Conservation (phyloP, 2,797 vertebrate genomes). For the Tragopan temminckii region DNA sequence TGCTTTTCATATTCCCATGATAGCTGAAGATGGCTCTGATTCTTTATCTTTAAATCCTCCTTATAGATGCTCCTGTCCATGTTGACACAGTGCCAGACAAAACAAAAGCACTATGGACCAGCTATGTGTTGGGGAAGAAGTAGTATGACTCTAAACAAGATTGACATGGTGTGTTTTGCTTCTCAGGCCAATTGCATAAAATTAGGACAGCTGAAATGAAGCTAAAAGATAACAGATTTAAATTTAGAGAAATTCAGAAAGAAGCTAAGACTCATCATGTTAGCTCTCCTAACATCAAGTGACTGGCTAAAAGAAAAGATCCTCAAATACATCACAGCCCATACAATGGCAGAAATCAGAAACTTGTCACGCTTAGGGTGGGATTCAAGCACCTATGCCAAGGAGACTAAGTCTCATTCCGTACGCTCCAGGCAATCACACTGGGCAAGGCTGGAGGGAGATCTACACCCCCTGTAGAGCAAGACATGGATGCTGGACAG, state of each 20-base stretch:
- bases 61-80: background rate
- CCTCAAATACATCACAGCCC: background rate
- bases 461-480: background rate
- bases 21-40: background rate
- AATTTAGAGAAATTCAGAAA: background rate
- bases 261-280: background rate
- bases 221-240: background rate
- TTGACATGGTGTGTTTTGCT: background rate
- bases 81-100: background rate
- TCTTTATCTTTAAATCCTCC: background rate
- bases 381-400: background rate
- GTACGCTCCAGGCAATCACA: background rate
- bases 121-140: background rate
- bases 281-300: background rate
- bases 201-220: slow-evolving; percentile 11
- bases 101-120: background rate
- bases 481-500: background rate
- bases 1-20: background rate
- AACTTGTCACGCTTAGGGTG: background rate
- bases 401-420: background rate
- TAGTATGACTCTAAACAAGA: background rate
- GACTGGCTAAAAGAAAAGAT: background rate
- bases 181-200: background rate
- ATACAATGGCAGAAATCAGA: background rate
- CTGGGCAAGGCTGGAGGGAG: rapidly evolving